Base-by-base conservation (phyloP, 2,797 vertebrate genomes). In the Saguinus oedipus region DNA sequence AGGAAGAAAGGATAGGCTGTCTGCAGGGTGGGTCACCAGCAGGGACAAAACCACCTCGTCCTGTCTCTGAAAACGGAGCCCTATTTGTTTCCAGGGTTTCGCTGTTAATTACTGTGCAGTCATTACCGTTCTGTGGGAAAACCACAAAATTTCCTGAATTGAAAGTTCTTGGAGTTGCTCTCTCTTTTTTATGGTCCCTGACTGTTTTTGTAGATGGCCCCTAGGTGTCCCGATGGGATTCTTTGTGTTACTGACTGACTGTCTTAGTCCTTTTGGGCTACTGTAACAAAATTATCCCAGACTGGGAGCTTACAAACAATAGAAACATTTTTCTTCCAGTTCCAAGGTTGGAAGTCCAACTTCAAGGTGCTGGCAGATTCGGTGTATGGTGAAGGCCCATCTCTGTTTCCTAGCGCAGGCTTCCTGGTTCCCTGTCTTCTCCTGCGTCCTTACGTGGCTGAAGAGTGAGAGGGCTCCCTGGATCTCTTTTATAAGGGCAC, bases 351-450 rank as follows among this genome's bases (percentile, higher is more conserved):
- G 78, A 55, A 53, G 2, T 80, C 78, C 22, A 80, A 55, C 48
- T 24, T n/a, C n/a, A 36, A 79, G 5, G 10, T 7, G 76, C 22
- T 0, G n/a, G 4, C 33, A 55, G 79, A 57, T 26, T 17, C 2
- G 0, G n/a, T 17, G 22, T 55, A 14, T 39, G 50, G 22, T 81
- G 50, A 39, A 8, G 79, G 22, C n/a, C 24, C 33, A 22, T 39
- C 20, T n/a, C 7, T 1, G n/a, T 2, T 17, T 55, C n/a, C 53
- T 4, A 3, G n/a, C 1, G 2, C 13, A 48, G 50, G 7, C 26
- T 33, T 14, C 7, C 15, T 87, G 15, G 75, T 7, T 42, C n/a
- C 24, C 17, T 33, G 19, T n/a, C 48, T 39, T 42, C 14, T 70
- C 27, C 15, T 27, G 7, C n/a, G 14, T n/a, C 42, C 36, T 46